Base-by-base conservation (phyloP, 1,140 invertebrate genomes). In the Anastrepha obliqua region DNA sequence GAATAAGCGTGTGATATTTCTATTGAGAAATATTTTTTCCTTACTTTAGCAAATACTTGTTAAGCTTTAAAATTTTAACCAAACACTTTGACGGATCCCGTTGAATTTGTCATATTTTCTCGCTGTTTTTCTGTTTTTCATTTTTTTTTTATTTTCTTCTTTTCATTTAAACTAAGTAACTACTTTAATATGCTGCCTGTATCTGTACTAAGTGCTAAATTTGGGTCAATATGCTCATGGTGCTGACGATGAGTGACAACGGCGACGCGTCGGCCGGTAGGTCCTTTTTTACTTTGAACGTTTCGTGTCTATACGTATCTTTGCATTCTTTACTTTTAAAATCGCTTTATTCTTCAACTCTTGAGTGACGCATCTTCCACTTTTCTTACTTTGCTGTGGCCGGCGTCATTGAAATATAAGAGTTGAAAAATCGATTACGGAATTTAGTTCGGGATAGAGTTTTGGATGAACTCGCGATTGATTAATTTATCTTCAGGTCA, bases 51-150 rank as follows among this genome's bases (percentile, higher is more conserved):
- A 15, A 74, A 74, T 74, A 74, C 67, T 47, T 29, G 39, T 74
- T 74, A 74, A 70, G 42, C 39, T 47, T 74, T 74, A 74, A 74
- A 74, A 44, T 47, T 74, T 44, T 74, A 74, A 74, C 67, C 42
- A 74, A 74, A 74, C 17, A 44, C 39, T 74, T 11, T 74, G 67
- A 74, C 67, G 67, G 67, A 74, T 74, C 39, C 39, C 13, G 67
- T 74, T 74, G 39, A 74, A 74, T 42, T 13, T 44, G 15, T 74
- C 42, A 6, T 47, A 15, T 6, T 47, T 74, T 47, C 44, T 47
- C 42, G 67, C 67, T 70, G 67, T 47, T 44, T 74, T 74, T 42
- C 17, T 55, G 6, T 55, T 55, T 8, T 11, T 55, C 11, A 11
- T 55, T 55, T 55, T 11, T 55, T 55, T 55, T 55, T 55, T 55